A percentile compares a stretch with the other conserved stretches of the same genome.
Evolutionary conservation across 1,140 invertebrate species (phyloP).

Genomic region (Eubasilissa regina): DNA sequence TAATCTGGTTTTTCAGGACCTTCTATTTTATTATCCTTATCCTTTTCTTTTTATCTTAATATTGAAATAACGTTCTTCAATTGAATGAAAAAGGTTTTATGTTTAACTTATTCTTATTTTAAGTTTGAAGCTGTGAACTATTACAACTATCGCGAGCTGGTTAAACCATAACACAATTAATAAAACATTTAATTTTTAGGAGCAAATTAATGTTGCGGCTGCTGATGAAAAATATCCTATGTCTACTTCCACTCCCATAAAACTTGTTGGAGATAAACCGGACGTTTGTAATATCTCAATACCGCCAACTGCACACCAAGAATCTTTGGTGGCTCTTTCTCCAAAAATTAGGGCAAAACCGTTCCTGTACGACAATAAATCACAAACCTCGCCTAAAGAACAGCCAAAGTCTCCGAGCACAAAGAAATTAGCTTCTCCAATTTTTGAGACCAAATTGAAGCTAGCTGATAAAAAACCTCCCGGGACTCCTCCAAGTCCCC

Average conservation of each 20-base stretch:
- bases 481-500: conserved; percentile 46
- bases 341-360: conserved; percentile 63
- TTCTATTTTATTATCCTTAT: too few species aligned
- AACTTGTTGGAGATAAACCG: conserved; percentile 55
- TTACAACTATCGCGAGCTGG: too few species aligned
- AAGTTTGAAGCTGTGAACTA: too few species aligned
- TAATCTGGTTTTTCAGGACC: conserved; percentile 11
- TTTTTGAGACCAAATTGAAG: conserved; percentile 55
- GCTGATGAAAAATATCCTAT: conserved; percentile 63
- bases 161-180: conserved; percentile 5
- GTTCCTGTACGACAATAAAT: conserved; percentile 36
- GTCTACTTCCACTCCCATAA: conserved; percentile 68
- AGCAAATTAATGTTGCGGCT: conserved; percentile 60
- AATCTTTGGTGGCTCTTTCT: conserved; percentile 67
- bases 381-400: conserved; percentile 30
- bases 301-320: conserved; percentile 58
- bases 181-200: conserved; percentile 58
- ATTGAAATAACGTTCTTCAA: too few species aligned
- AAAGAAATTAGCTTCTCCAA: conserved; percentile 52
- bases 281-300: conserved; percentile 56
- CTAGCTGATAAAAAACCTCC: conserved; percentile 48
- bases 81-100: background rate
- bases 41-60: too few species aligned
- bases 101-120: background rate
- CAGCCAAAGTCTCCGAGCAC: conserved; percentile 41